Percentiles rank a stretch among this genome's conserved stretches.
Evolutionary conservation across 1,140 invertebrate species (phyloP).

Genomic region (Chlorops oryzae): DNA sequence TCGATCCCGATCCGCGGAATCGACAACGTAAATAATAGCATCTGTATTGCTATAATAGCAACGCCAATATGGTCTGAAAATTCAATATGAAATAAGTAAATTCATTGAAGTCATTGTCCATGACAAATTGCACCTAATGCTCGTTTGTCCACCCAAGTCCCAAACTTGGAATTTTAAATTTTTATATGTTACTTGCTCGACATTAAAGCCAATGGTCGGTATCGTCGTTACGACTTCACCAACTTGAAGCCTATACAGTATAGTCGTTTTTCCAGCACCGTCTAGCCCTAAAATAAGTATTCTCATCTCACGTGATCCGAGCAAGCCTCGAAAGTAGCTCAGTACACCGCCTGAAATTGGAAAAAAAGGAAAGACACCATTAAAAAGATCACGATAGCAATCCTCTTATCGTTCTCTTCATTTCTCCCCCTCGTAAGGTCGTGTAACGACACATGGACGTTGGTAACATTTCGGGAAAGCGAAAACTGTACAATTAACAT

Average conservation of each 20-base stretch:
- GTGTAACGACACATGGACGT: no score
- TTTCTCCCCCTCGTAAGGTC: no score
- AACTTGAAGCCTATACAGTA: slow-evolving; percentile 96
- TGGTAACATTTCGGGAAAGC: no score
- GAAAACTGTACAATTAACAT: no score
- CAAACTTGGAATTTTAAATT: slow-evolving; percentile 96
- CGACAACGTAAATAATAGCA: slow-evolving; percentile 99
- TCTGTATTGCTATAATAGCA: slow-evolving; percentile 99
- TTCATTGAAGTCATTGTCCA: not conserved
- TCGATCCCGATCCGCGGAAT: slow-evolving; percentile 96
- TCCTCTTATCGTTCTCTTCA: no score
- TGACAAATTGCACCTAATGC: slow-evolving; percentile 51
- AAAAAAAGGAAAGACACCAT: no score
- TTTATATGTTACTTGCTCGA: slow-evolving; percentile 94
- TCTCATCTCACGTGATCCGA: slow-evolving; percentile 93
- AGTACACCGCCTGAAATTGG: slow-evolving; percentile 80
- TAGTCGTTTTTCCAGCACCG: slow-evolving; percentile 98
- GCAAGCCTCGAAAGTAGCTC: slow-evolving; percentile 88
- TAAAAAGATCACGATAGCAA: no score
- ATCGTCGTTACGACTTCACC: slow-evolving; percentile 98
- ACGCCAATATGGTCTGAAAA: slow-evolving; percentile 88
- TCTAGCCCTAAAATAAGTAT: slow-evolving; percentile 97
- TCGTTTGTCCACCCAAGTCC: slow-evolving; percentile 98
- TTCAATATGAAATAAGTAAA: not conserved
- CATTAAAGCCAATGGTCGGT: slow-evolving; percentile 97